A percentile compares a stretch with the other conserved stretches of the same genome.
These are phyloP conservation scores for Scartelaos histophorus DNA, from an alignment of 2,113 vertebrate species.

Conservation along the genomic window DNA sequence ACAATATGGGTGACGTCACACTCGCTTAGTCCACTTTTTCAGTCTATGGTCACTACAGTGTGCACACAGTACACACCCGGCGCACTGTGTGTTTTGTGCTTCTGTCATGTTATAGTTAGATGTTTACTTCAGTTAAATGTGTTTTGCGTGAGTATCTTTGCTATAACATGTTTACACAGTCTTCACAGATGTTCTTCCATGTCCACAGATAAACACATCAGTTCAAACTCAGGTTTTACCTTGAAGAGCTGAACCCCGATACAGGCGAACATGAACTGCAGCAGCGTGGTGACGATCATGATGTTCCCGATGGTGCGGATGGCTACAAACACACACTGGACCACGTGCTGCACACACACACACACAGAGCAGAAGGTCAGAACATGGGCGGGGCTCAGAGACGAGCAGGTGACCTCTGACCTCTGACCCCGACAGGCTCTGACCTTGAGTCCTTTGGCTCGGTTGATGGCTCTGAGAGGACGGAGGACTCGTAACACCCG, in stretches of 20 bases:
- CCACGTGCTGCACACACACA: conserved; percentile 84
- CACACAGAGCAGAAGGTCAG: background rate
- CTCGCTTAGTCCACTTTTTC: too few species aligned
- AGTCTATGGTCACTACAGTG: too few species aligned
- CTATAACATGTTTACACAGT: too few species aligned
- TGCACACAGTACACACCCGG: too few species aligned
- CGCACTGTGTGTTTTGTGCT: too few species aligned
- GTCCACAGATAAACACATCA: too few species aligned
- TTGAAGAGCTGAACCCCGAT: conserved; percentile 98
- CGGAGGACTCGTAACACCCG: conserved; percentile 93
- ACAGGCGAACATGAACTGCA: conserved; percentile 99
- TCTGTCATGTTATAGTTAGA: too few species aligned
- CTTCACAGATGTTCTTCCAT: too few species aligned
- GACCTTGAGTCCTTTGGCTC: conserved; percentile 99
- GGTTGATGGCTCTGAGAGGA: conserved; percentile 96
- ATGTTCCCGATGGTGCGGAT: conserved; percentile 98
- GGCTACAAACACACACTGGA: conserved; percentile 98
- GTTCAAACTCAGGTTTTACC: conserved; percentile 66
- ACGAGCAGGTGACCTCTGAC: background rate
- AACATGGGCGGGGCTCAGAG: background rate
- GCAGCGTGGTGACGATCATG: conserved; percentile 98
- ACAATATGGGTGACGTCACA: too few species aligned
- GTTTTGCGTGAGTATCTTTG: too few species aligned
- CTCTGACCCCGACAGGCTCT: conserved; percentile 1
- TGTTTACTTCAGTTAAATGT: too few species aligned